These are phyloP conservation scores for Macrotis lagotis DNA, from an alignment of 2,113 vertebrate species.

Conservation along the genomic window DNA sequence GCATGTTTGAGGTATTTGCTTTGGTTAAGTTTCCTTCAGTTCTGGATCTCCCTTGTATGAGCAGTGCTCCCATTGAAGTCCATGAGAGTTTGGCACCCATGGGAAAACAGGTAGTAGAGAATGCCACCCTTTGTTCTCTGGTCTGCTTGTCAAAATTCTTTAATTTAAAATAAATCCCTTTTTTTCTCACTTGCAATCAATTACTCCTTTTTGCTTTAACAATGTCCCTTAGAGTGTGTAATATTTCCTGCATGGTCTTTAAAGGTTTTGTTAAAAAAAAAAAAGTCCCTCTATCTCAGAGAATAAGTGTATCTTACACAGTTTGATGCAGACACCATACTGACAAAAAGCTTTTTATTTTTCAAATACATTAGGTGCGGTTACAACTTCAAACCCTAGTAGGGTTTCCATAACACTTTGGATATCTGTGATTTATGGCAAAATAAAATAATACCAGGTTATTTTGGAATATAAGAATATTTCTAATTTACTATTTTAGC, in stretches of 20 bases:
- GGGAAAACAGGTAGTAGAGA: constrained; percentile 65
- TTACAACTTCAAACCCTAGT: constrained; percentile 75
- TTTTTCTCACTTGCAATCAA: constrained; percentile 69
- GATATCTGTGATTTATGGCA: constrained; percentile 73
- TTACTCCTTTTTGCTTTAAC: constrained; percentile 74
- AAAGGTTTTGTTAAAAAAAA: constrained; percentile 49
- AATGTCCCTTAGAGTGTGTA: constrained; percentile 61
- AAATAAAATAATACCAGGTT: constrained; percentile 72
- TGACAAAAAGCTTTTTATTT: constrained; percentile 74
- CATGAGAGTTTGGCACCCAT: constrained; percentile 42
- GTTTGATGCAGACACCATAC: constrained; percentile 70
- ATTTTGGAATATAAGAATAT: constrained; percentile 66
- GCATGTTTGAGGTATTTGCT: constrained; percentile 38
- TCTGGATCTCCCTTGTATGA: constrained; percentile 40
- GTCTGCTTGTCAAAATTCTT: constrained; percentile 74
- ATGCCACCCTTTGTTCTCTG: constrained; percentile 66
- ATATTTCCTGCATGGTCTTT: constrained; percentile 69
- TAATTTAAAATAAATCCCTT: constrained; percentile 74
- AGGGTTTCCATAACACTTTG: constrained; percentile 71
- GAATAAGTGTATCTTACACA: constrained; percentile 63
- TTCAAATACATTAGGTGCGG: constrained; percentile 73
- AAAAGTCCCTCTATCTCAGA: constrained; percentile 37
- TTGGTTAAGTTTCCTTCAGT: constrained; percentile 68
- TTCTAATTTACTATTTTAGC: constrained; percentile 61
- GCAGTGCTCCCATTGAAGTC: constrained; percentile 40